These are phyloP conservation scores for Ophiodon elongatus DNA, from an alignment of 2,113 vertebrate species.

Conservation along the genomic window DNA sequence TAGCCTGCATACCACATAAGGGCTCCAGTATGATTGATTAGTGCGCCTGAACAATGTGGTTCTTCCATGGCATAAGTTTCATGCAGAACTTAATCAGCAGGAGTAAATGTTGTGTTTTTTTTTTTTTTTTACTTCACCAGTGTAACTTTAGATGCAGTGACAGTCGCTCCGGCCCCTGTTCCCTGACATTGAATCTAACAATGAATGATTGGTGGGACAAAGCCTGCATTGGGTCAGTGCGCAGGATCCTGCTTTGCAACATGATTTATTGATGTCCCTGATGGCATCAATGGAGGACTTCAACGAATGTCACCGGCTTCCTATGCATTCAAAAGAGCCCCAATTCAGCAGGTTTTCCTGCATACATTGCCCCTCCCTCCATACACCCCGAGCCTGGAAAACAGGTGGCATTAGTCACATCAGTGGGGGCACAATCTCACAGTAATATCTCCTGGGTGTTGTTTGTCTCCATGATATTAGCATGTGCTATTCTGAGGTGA, in stretches of 20 bases:
- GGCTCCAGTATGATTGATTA: constrained; percentile 66
- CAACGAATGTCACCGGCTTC: constrained; percentile 68
- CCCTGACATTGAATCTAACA: constrained; percentile 66
- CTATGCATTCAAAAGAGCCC: constrained; percentile 64
- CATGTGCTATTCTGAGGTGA: constrained; percentile 50
- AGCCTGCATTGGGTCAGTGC: constrained; percentile 70
- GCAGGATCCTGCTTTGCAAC: constrained; percentile 66
- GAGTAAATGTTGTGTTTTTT: constrained; percentile 41
- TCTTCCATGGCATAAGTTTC: background rate
- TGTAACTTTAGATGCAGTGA: constrained; percentile 47
- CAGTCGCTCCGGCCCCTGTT: constrained; percentile 40
- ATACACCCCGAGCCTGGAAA: constrained; percentile 23
- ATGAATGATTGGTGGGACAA: constrained; percentile 70
- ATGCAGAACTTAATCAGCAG: constrained; percentile 38
- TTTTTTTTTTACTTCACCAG: constrained; percentile 36
- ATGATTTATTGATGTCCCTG: constrained; percentile 80
- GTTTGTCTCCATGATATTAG: constrained; percentile 44
- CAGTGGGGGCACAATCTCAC: constrained; percentile 62
- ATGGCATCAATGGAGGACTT: constrained; percentile 71
- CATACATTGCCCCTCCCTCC: constrained; percentile 65
- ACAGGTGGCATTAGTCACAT: constrained; percentile 58
- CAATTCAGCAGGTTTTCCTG: constrained; percentile 74
- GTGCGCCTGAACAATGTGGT: constrained; percentile 34
- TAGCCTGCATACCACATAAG: constrained; percentile 54
- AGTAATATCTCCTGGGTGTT: constrained; percentile 27